These are phyloP conservation scores for Atethmia centrago DNA, from an alignment of 2,888 invertebrate genomes.

Conservation along the genomic window DNA sequence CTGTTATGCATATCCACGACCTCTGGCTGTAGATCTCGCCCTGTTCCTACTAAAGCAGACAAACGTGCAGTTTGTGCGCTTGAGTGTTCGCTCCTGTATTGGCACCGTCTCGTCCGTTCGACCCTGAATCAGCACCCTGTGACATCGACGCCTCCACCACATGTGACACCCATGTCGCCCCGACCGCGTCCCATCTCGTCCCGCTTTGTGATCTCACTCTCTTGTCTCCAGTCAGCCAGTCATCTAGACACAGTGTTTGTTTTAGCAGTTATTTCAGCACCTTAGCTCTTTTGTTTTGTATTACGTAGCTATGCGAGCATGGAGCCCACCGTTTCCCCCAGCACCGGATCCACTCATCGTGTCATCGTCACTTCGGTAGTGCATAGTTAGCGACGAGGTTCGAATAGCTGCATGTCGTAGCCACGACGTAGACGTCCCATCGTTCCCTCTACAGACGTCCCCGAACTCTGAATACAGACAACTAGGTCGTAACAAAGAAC, in stretches of 20 bases:
- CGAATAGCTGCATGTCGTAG: constrained; percentile 76
- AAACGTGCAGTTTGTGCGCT: constrained; percentile 53
- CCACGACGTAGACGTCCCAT: constrained; percentile 64
- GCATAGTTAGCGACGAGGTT: constrained; percentile 62
- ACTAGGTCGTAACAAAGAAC: constrained; percentile 68
- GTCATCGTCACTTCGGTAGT: constrained; percentile 61
- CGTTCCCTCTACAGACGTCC: constrained; percentile 65
- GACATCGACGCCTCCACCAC: constrained; percentile 57
- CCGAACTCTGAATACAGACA: constrained; percentile 84
- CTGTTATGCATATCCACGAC: constrained; percentile 83
- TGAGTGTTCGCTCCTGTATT: constrained; percentile 58
- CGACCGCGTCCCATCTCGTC: constrained; percentile 69
- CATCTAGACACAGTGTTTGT: constrained; percentile 70
- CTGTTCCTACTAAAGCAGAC: constrained; percentile 58
- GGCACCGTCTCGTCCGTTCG: constrained; percentile 76
- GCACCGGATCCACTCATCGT: constrained; percentile 58
- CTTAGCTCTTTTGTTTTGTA: constrained; percentile 68
- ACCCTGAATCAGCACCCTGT: constrained; percentile 67
- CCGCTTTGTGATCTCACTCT: constrained; percentile 75
- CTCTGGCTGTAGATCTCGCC: constrained; percentile 69
- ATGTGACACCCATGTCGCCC: constrained; percentile 55
- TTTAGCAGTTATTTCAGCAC: constrained; percentile 75
- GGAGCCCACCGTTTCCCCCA: constrained; percentile 63
- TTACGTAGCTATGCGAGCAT: constrained; percentile 71
- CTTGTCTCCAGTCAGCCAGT: constrained; percentile 66